These are phyloP conservation scores for Lampris megalopsis DNA, from an alignment of 2,113 vertebrate genomes.

Conservation along the genomic window DNA sequence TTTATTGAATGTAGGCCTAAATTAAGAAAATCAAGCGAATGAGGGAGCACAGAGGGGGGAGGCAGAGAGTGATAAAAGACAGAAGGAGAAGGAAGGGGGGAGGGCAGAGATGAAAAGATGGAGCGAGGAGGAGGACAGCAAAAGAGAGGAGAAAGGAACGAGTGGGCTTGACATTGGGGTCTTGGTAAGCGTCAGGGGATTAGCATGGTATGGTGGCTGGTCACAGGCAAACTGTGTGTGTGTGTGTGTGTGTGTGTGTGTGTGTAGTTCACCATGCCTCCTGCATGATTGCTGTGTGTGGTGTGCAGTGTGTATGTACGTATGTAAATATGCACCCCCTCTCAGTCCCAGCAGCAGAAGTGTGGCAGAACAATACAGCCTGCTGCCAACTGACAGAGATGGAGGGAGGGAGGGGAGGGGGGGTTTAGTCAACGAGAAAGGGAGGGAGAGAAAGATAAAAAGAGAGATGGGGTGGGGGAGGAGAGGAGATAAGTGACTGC, in stretches of 20 bases:
- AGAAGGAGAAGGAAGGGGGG: background rate
- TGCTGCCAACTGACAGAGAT: conserved; percentile 64
- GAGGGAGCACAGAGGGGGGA: background rate
- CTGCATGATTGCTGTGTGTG: background rate
- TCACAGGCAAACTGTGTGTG: conserved; percentile 44
- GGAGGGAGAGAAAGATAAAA: conserved; percentile 17
- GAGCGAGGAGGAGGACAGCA: conserved; percentile 25
- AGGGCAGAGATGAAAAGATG: conserved; percentile 40
- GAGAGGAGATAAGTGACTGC: background rate
- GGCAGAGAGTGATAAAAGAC: background rate
- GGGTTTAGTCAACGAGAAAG: background rate
- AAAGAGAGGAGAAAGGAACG: conserved; percentile 4
- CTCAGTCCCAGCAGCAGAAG: conserved; percentile 57
- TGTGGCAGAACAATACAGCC: conserved; percentile 68
- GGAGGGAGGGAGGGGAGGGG: conserved; percentile 16
- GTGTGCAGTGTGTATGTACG: conserved; percentile 30
- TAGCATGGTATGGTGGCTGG: conserved; percentile 58
- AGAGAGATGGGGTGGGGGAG: background rate
- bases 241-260: background rate
- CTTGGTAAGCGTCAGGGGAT: conserved; percentile 64
- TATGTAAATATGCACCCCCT: conserved; percentile 24
- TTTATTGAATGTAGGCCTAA: too few relatives aligned
- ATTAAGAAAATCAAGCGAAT: too few relatives aligned
- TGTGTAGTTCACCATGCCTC: background rate
- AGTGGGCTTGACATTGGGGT: conserved; percentile 50